phyloP scores from a whole-genome alignment of 2,797 vertebrate species.

The Ctenochaetus hawaiiensis region DNA sequence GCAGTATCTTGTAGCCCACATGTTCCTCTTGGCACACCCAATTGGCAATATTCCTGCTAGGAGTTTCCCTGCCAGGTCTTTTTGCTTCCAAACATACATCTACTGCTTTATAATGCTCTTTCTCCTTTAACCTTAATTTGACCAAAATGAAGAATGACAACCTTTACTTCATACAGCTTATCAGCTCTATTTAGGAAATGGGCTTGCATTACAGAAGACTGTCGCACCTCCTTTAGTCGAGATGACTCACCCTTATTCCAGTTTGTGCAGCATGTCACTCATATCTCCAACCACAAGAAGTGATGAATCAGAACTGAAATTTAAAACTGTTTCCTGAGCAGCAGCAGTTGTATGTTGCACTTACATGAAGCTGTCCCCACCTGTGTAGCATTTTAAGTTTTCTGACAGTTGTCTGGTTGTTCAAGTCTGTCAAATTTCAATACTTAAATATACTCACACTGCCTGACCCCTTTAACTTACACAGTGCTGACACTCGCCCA shows the following conservation, averaged over 20 bases:
- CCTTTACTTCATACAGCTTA: constrained; percentile 2
- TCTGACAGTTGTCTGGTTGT: neutral
- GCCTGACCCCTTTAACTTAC: no score
- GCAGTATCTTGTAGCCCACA: constrained; percentile 41
- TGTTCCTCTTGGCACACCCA: constrained; percentile 53
- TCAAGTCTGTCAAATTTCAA: neutral
- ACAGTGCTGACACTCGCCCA: constrained; percentile 3
- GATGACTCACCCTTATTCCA: constrained; percentile 12
- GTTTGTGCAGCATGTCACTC: neutral
- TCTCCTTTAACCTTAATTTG: neutral
- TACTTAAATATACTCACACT: neutral
- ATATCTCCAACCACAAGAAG: constrained; percentile 15
- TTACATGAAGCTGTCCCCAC: neutral
- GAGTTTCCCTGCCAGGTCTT: constrained; percentile 6
- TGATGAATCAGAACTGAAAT: constrained; percentile 6
- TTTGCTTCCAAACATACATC: neutral
- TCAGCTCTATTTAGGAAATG: constrained; percentile 21
- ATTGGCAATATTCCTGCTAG: neutral
- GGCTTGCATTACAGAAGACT: neutral
- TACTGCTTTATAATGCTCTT: neutral
- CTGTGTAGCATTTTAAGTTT: neutral
- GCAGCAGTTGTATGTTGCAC: neutral
- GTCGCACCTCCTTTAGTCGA: neutral
- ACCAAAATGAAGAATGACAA: constrained; percentile 15
- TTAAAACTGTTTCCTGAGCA: neutral